These are phyloP conservation scores for Caenorhabditis virilis DNA, from an alignment of 2,888 invertebrate species.

Conservation along the genomic window DNA sequence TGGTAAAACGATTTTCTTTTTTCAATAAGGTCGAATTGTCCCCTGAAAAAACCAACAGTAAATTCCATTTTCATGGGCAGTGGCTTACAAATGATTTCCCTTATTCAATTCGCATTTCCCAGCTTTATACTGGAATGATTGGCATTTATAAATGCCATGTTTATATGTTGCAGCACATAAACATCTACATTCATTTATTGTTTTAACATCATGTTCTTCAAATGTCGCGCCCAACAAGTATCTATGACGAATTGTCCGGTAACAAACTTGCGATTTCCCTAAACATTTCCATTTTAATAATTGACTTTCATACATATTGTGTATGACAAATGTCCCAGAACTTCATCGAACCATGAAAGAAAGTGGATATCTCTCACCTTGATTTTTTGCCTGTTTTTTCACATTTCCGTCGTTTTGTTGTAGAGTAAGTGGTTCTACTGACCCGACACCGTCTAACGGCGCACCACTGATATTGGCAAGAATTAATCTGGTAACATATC, in stretches of 20 bases:
- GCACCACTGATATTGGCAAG: slow-evolving; percentile 37
- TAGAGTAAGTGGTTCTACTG: slow-evolving; percentile 32
- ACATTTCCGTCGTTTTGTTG: slow-evolving; percentile 34
- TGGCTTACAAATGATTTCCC: slow-evolving; percentile 42
- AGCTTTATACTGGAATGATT: slow-evolving; percentile 53
- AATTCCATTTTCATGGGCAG: neutral
- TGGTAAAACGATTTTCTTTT: slow-evolving; percentile 56
- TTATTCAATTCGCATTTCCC: slow-evolving; percentile 58
- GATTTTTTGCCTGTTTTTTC: slow-evolving; percentile 15
- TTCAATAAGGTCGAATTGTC: slow-evolving; percentile 62
- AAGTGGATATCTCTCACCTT: slow-evolving; percentile 20
- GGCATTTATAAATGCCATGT: slow-evolving; percentile 32
- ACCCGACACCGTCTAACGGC: slow-evolving; percentile 22
- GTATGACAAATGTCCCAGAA: slow-evolving; percentile 19
- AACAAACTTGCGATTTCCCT: slow-evolving; percentile 52
- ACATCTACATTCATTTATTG: slow-evolving; percentile 60
- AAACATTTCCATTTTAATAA: neutral
- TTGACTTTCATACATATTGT: slow-evolving; percentile 2
- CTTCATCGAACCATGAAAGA: slow-evolving; percentile 14
- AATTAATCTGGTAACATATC: slow-evolving; percentile 36
- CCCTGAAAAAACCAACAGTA: slow-evolving; percentile 22
- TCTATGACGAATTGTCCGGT: slow-evolving; percentile 54
- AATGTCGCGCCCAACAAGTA: slow-evolving; percentile 57
- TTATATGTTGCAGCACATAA: slow-evolving; percentile 48
- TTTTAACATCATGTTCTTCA: slow-evolving; percentile 41